These are phyloP conservation scores for Lepidurus apus DNA, from an alignment of 1,140 invertebrate species.

Conservation along the genomic window DNA sequence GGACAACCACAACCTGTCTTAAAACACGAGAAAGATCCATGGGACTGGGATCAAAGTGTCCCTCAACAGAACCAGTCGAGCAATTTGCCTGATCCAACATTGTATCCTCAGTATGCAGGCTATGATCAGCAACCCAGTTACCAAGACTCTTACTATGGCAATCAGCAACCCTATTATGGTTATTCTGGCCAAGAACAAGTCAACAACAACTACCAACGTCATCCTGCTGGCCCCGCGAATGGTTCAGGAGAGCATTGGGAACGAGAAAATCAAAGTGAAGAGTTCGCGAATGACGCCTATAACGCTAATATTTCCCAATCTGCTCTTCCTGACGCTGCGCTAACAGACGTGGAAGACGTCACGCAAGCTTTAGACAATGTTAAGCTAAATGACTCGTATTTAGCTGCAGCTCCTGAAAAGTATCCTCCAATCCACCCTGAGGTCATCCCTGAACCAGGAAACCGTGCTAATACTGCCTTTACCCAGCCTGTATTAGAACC, in stretches of 20 bases:
- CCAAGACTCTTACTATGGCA: not conserved
- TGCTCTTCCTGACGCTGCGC: not conserved
- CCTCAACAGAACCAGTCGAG: not conserved
- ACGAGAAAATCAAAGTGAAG: not conserved
- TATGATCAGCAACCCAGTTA: not conserved
- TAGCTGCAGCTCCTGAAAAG: not conserved
- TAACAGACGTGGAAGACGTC: not conserved
- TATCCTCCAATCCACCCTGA: not conserved
- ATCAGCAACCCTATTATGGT: not conserved
- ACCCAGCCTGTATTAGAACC: not conserved
- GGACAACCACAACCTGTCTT: not conserved
- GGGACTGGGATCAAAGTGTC: slow-evolving; percentile 24
- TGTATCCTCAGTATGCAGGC: not conserved
- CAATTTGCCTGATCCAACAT: not conserved
- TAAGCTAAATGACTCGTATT: not conserved
- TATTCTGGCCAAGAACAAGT: not conserved
- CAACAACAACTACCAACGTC: not conserved
- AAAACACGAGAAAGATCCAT: slow-evolving; percentile 20
- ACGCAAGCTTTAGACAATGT: not conserved
- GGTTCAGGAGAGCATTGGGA: not conserved
- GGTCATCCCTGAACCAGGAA: not conserved
- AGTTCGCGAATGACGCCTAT: not conserved
- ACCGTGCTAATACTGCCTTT: not conserved
- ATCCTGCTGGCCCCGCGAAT: not conserved
- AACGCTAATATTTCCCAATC: not conserved